phyloP scores from a whole-genome alignment of 1,140 invertebrate species.

The Pygmarrhopalites habei region DNA sequence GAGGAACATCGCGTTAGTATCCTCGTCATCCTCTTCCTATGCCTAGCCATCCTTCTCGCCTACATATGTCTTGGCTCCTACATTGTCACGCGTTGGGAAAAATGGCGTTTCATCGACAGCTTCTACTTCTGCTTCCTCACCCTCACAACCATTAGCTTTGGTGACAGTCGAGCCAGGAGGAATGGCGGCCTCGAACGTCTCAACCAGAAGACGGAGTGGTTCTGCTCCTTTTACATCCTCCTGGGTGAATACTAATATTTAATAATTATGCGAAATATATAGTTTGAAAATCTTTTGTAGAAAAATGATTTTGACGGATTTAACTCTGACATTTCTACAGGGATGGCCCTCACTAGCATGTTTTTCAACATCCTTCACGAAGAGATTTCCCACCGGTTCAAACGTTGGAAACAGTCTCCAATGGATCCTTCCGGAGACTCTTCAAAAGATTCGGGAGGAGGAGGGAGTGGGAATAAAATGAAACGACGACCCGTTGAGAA shows the following conservation, averaged over 20 bases:
- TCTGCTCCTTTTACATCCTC: conserved; percentile 91
- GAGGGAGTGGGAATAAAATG: conserved; percentile 28
- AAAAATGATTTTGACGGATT: too few species aligned
- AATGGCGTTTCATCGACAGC: conserved; percentile 81
- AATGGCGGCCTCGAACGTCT: conserved; percentile 47
- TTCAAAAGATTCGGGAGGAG: conserved; percentile 3
- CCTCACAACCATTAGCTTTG: conserved; percentile 84
- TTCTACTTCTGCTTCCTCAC: conserved; percentile 89
- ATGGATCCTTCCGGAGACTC: background rate
- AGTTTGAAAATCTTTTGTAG: too few species aligned
- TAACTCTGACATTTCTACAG: too few species aligned
- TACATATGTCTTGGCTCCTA: conserved; percentile 83
- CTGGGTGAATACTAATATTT: too few species aligned
- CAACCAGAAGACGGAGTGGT: conserved; percentile 62
- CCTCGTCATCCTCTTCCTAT: conserved; percentile 56
- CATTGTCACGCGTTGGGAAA: conserved; percentile 72
- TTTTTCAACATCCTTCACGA: conserved; percentile 96
- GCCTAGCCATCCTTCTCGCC: conserved; percentile 67
- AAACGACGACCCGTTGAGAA: conserved; percentile 56
- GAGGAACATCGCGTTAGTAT: conserved; percentile 23
- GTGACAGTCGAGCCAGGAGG: conserved; percentile 55
- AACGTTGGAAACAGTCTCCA: conserved; percentile 28
- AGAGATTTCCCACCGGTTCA: conserved; percentile 53
- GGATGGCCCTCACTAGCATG: conserved; percentile 94
- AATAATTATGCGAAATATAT: too few species aligned